Conservation (phyloP, 1,140 invertebrate genomes). For the Mya arenaria region DNA sequence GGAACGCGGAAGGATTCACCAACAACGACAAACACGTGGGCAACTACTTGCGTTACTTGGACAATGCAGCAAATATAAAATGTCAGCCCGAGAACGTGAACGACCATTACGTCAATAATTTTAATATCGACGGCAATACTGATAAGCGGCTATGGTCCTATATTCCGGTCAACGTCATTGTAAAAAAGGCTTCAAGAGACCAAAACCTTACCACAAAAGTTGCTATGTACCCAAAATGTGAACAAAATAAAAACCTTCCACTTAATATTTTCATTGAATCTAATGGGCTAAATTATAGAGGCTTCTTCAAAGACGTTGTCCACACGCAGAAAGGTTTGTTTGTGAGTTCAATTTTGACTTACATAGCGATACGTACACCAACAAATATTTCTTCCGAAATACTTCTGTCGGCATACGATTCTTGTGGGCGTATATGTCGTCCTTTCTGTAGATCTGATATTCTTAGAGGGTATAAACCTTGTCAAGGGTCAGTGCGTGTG, state of each 20-base stretch:
- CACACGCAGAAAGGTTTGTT: slow-evolving; percentile 63
- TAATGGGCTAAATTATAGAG: slow-evolving; percentile 69
- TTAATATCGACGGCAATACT: slow-evolving; percentile 65
- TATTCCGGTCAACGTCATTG: slow-evolving; percentile 70
- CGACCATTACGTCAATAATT: slow-evolving; percentile 61
- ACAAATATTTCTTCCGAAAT: slow-evolving; percentile 52
- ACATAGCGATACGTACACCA: slow-evolving; percentile 68
- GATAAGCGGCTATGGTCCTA: slow-evolving; percentile 70
- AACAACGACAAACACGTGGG: slow-evolving; percentile 43
- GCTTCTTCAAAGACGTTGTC: slow-evolving; percentile 71
- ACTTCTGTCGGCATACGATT: slow-evolving; percentile 69
- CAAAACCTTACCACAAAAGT: slow-evolving; percentile 59
- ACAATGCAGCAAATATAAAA: slow-evolving; percentile 50
- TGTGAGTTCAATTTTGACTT: slow-evolving; percentile 66
- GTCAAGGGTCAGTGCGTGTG: slow-evolving; percentile 64
- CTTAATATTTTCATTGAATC: slow-evolving; percentile 48
- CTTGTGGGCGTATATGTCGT: slow-evolving; percentile 72
- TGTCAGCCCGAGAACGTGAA: slow-evolving; percentile 47
- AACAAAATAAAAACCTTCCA: slow-evolving; percentile 55
- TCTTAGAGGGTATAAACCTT: slow-evolving; percentile 52
- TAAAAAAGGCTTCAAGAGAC: background rate
- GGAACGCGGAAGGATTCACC: background rate
- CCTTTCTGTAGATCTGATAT: slow-evolving; percentile 60
- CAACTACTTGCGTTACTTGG: slow-evolving; percentile 48
- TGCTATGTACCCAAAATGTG: slow-evolving; percentile 57